Percentiles rank a stretch among this genome's conserved stretches.
Conservation (phyloP, 2,113 vertebrate genomes). For the Sisor rabdophorus region DNA sequence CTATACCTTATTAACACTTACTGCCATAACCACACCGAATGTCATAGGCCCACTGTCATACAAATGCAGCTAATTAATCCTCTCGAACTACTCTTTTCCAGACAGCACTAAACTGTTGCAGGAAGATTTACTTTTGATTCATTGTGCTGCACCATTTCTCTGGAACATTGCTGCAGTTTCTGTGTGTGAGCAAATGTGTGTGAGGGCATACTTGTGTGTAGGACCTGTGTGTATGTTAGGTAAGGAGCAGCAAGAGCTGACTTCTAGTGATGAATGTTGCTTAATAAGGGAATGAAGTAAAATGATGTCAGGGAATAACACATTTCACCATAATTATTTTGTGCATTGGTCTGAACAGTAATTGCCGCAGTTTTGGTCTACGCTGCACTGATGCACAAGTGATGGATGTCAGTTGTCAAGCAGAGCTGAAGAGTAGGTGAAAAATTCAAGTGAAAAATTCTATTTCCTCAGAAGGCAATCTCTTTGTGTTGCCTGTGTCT, state of each 20-base stretch:
- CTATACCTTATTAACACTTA: slow-evolving; percentile 55
- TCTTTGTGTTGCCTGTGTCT: slow-evolving; percentile 53
- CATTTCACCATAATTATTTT: slow-evolving; percentile 58
- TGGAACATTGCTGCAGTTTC: not conserved
- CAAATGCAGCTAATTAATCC: slow-evolving; percentile 59
- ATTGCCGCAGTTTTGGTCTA: slow-evolving; percentile 46
- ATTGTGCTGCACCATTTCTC: slow-evolving; percentile 27
- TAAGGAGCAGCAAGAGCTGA: slow-evolving; percentile 42
- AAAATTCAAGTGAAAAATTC: slow-evolving; percentile 51
- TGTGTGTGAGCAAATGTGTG: not conserved
- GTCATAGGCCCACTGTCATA: slow-evolving; percentile 50
- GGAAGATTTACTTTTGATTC: slow-evolving; percentile 39
- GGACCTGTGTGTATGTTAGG: slow-evolving; percentile 34
- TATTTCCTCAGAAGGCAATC: slow-evolving; percentile 54
- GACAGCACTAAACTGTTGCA: slow-evolving; percentile 41
- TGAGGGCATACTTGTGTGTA: not conserved
- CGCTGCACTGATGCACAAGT: slow-evolving; percentile 50
- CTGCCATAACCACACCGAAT: slow-evolving; percentile 49
- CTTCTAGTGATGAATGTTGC: slow-evolving; percentile 44
- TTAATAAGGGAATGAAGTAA: slow-evolving; percentile 55
- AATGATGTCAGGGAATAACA: slow-evolving; percentile 58
- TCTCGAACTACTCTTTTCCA: slow-evolving; percentile 26
- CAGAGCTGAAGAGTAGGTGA: slow-evolving; percentile 46
- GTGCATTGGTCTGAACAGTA: slow-evolving; percentile 54
- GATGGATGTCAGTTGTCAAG: slow-evolving; percentile 58